A percentile compares a stretch with the other conserved stretches of the same genome.
These are phyloP conservation scores for Pollenia amentaria DNA, from an alignment of 2,888 invertebrate genomes.

Conservation along the genomic window DNA sequence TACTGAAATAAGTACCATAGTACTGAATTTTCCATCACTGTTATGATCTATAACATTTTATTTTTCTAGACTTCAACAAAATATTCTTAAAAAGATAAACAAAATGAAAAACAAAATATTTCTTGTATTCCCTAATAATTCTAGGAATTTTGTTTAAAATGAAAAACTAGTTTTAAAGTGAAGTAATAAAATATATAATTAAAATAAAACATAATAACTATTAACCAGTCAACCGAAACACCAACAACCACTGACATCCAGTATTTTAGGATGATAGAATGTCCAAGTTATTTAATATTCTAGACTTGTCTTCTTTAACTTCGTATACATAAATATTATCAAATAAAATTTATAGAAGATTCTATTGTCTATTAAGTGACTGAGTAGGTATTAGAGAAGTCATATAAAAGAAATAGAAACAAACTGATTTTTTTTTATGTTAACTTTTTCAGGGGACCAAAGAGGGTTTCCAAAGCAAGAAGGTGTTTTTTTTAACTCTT, in stretches of 20 bases:
- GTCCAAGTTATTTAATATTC: constrained; percentile 34
- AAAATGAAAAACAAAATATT: neutral
- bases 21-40: no score
- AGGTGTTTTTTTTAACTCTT: no score
- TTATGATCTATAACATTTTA: no score
- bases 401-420: neutral
- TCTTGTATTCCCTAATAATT: neutral
- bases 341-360: neutral
- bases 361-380: constrained; percentile 7
- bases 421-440: neutral
- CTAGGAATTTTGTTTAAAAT: neutral
- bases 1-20: no score
- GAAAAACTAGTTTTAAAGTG: constrained; percentile 20
- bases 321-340: neutral
- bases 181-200: constrained; percentile 9
- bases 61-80: no score
- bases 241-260: neutral
- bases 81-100: no score
- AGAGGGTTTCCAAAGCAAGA: no score
- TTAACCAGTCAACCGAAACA: constrained; percentile 12
- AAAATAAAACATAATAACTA: constrained; percentile 3
- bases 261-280: constrained; percentile 16
- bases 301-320: neutral
- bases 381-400: constrained; percentile 19
- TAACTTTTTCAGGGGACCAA: neutral